Evolutionary conservation across 2,113 vertebrate species (phyloP).

Genomic region (Cromileptes altivelis): DNA sequence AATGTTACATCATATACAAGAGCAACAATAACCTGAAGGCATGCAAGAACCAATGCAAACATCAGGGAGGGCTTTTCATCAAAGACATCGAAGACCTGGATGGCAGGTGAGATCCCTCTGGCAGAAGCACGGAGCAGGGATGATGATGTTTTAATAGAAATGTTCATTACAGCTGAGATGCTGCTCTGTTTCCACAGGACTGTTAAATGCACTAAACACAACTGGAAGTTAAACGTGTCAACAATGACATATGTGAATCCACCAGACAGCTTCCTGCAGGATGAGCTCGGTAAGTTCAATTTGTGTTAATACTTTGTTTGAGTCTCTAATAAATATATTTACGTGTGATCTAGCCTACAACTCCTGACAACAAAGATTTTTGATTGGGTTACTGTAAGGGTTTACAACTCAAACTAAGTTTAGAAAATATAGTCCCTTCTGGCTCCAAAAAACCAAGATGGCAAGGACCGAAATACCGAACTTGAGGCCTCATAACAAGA

Average conservation of each 20-base stretch:
- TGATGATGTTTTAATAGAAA: too few relatives aligned
- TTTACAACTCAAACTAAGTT: too few relatives aligned
- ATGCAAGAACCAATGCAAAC: constrained; percentile 88
- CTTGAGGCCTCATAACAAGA: too few relatives aligned
- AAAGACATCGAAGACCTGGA: constrained; percentile 86
- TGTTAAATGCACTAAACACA: constrained; percentile 88
- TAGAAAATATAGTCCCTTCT: too few relatives aligned
- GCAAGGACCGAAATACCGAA: too few relatives aligned
- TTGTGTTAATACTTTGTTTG: not conserved
- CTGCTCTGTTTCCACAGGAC: constrained; percentile 69
- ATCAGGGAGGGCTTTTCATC: constrained; percentile 88
- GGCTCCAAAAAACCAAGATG: too few relatives aligned
- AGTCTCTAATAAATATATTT: not conserved
- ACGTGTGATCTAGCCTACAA: not conserved
- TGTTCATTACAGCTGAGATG: not conserved
- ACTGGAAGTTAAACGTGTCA: constrained; percentile 87
- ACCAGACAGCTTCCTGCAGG: constrained; percentile 88
- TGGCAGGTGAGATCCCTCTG: constrained; percentile 71
- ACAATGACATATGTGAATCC: constrained; percentile 88
- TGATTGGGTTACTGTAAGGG: too few relatives aligned
- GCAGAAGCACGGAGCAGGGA: not conserved
- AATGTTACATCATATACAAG: constrained; percentile 86
- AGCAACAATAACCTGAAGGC: constrained; percentile 63
- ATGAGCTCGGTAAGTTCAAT: constrained; percentile 82
- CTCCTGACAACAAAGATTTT: too few relatives aligned